Conservation (phyloP, 2,888 invertebrate genomes). For the Caenorhabditis drosophilae region DNA sequence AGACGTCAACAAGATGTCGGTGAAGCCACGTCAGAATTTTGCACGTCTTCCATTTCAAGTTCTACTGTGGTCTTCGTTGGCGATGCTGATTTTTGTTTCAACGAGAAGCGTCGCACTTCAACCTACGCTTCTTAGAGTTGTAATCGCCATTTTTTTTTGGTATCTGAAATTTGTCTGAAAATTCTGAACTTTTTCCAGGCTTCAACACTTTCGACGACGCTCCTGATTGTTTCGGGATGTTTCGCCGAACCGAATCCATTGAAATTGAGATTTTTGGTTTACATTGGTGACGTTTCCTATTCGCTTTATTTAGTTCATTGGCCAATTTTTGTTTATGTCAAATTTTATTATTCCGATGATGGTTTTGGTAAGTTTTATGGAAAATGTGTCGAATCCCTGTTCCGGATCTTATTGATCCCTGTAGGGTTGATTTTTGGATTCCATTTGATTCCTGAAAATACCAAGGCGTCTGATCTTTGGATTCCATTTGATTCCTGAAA, state of each 20-base stretch:
- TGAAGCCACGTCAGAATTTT: not conserved
- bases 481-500: too few relatives aligned
- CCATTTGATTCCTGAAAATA: too few relatives aligned
- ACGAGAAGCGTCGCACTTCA: not conserved
- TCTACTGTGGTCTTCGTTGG: not conserved
- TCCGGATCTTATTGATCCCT: not conserved
- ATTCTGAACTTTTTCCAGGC: constrained; percentile 5
- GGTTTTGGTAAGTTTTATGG: constrained; percentile 10
- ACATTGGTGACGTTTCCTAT: constrained; percentile 45
- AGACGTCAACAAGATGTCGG: not conserved
- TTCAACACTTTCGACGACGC: constrained; percentile 9
- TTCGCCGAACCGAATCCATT: constrained; percentile 11
- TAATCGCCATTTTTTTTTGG: too few relatives aligned
- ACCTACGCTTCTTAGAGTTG: not conserved
- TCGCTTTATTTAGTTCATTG: constrained; percentile 43
- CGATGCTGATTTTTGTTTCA: not conserved
- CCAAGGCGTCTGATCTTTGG: too few relatives aligned
- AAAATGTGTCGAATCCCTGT: too few relatives aligned
- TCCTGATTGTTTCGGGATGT: constrained; percentile 16
- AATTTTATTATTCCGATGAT: constrained; percentile 28
- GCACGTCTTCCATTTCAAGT: not conserved
- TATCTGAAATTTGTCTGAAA: too few relatives aligned
- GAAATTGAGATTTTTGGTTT: constrained; percentile 26
- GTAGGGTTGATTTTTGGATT: too few relatives aligned
- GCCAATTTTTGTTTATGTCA: constrained; percentile 41